Conservation (phyloP, 2,888 invertebrate genomes). For the Campaea margaritaria region DNA sequence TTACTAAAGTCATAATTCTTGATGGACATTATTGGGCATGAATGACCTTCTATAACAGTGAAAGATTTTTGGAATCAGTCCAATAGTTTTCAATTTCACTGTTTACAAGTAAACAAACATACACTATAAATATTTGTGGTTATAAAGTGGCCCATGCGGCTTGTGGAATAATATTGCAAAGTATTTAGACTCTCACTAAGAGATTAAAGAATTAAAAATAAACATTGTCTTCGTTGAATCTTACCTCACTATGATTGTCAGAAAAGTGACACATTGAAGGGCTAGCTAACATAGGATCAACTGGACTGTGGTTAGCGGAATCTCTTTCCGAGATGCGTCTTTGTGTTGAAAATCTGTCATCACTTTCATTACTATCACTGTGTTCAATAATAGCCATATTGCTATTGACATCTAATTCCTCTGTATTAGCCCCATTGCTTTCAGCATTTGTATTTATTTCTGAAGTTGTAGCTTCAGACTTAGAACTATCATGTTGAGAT, state of each 20-base stretch:
- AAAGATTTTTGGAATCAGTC: no score
- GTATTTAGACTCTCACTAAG: no score
- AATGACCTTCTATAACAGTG: no score
- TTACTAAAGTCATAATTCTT: no score
- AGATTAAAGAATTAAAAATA: background rate
- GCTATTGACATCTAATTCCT: conserved; percentile 66
- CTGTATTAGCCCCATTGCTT: conserved; percentile 57
- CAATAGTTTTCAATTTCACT: no score
- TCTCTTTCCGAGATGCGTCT: conserved; percentile 85
- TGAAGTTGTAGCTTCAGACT: conserved; percentile 54
- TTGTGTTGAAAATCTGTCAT: conserved; percentile 70
- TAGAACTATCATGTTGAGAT: conserved; percentile 58
- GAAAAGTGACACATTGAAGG: conserved; percentile 89
- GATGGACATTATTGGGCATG: no score
- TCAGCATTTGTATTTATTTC: conserved; percentile 54
- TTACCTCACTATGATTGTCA: conserved; percentile 88
- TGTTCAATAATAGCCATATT: conserved; percentile 65
- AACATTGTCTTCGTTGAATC: no score
- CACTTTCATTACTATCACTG: conserved; percentile 68
- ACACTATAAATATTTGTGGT: no score
- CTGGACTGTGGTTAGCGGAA: conserved; percentile 92
- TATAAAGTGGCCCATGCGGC: no score
- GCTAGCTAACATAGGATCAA: conserved; percentile 89
- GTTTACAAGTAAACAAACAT: no score
- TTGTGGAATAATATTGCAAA: no score